Base-by-base conservation (phyloP, 2,113 vertebrate species). In the Fregata magnificens region DNA sequence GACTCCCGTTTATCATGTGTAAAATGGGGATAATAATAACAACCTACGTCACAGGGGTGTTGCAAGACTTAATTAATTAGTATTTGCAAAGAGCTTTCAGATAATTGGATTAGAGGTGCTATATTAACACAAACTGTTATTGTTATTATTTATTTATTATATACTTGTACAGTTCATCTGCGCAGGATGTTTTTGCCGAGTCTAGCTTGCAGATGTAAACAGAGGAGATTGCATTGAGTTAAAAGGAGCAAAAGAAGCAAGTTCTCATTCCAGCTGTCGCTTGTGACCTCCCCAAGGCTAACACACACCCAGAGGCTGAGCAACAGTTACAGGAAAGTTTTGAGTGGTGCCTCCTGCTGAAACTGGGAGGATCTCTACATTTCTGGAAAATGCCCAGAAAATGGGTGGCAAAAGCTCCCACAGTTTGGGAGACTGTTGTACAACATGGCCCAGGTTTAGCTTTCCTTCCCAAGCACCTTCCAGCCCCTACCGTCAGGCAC, bases 101-200 rank as follows among this genome's bases (percentile, higher is more conserved):
- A 93, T 97, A 97, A 97, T 97, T 97, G 95, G 96, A 95, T 97
- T 97, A 97, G 92, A 96, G 96, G 93, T 97, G 92, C 92, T 96
- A 65, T 95, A 96, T 96, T 96, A 96, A 95, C 92, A 91, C 85
- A 93, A 96, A 97, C 84, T 53, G 92, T 96, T 96, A 96, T 93
- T 96, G 96, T 97, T 96, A 96, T 96, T 97, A 96, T 96, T 97
- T 96, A 96, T 96, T 96, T 97, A 95, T 96, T 96, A 93, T n/a
- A 66, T 45, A 88, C 74, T 95, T 52, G 53, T 36, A 20, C 90
- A 77, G 92, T 94, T 96, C 66, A 93, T 94, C 84, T 93, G 90
- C 24, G 62, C 58, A 82, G 96, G 90, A 65, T 86, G 47, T 89
- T 96, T 95, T 69, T 95, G 93, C 93, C 82, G 95, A 94, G 83